phyloP scores from a whole-genome alignment of 2,797 vertebrate genomes.

The Macropus fuliginosus region DNA sequence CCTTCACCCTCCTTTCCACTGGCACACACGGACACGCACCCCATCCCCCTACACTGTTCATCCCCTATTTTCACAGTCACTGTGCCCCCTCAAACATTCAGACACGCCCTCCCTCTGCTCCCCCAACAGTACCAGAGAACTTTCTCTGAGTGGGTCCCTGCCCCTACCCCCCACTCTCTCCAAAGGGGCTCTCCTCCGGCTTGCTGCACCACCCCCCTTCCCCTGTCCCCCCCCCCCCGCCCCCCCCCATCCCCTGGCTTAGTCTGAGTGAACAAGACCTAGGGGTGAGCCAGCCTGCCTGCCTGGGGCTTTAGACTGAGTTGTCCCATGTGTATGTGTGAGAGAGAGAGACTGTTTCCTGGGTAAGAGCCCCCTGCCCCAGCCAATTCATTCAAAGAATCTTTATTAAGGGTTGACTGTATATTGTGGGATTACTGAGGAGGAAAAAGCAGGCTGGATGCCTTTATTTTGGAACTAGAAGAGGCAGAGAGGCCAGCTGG shows the following conservation, averaged over 20 bases:
- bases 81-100: neutral
- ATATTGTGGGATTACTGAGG: neutral
- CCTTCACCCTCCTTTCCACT: neutral
- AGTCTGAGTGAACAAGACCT: neutral
- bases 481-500: no score
- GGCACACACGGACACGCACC: neutral
- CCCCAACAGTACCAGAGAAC: neutral
- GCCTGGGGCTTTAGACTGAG: no score
- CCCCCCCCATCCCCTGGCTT: neutral
- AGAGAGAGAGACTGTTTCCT: neutral
- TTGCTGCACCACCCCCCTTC: neutral
- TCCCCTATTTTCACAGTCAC: neutral
- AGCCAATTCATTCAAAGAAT: neutral
- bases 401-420: neutral
- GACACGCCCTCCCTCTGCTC: no score
- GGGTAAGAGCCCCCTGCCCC: neutral
- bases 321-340: neutral
- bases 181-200: neutral
- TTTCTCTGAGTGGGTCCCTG: neutral
- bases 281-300: neutral
- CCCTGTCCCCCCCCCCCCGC: neutral
- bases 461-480: neutral
- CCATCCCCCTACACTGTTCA: neutral
- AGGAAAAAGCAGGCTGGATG: neutral
- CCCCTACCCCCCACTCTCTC: neutral